Conservation (phyloP, 2,888 invertebrate genomes). For the Apamea monoglypha region DNA sequence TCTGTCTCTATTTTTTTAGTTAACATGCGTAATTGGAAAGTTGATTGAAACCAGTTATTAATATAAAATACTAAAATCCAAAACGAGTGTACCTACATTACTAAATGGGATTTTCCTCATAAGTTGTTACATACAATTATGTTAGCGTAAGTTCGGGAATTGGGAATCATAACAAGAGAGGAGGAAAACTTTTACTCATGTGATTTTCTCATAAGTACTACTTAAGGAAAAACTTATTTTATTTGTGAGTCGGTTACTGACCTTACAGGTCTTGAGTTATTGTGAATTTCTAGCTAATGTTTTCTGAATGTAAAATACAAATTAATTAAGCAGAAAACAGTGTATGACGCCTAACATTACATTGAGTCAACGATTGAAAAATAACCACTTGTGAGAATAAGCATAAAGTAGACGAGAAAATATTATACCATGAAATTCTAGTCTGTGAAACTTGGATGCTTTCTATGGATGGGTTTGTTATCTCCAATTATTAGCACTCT, state of each 20-base stretch:
- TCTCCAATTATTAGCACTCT: neutral
- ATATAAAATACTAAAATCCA: neutral
- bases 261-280: slow-evolving; percentile 20
- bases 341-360: neutral
- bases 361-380: neutral
- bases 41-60: neutral
- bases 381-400: neutral
- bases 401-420: neutral
- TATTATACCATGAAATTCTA: neutral
- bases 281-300: slow-evolving; percentile 10
- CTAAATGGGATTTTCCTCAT: neutral
- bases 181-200: slow-evolving; percentile 8
- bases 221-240: slow-evolving; percentile 25
- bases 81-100: neutral
- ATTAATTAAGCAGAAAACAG: slow-evolving; percentile 29
- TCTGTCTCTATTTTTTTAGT: neutral
- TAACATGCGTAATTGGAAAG: neutral
- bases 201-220: neutral
- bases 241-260: slow-evolving; percentile 8
- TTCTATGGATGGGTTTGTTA: neutral
- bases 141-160: neutral
- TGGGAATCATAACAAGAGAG: slow-evolving; percentile 6
- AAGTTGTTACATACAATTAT: neutral
- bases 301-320: neutral
- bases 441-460: neutral